Evolutionary conservation across 2,888 invertebrate species (phyloP), one percentile per base, ranked within the genome.

Genomic region (Netelia virgata): DNA sequence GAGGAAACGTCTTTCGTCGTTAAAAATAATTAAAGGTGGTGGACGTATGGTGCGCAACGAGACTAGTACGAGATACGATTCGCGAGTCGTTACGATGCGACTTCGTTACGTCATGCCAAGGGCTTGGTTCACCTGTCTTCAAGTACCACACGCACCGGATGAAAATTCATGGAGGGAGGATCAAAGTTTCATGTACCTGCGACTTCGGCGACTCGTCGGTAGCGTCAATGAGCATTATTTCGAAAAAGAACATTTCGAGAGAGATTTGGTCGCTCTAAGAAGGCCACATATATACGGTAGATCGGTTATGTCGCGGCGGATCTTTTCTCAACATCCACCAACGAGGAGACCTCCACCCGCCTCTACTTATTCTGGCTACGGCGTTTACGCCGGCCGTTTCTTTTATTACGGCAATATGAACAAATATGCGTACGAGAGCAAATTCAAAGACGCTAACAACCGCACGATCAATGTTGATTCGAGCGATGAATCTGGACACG

Each of bases 401-500:
- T 93, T 91, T 66, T 93, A 92, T 64, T 93, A 93, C 61, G 93
- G 93, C 2, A 92, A 92, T 61, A 93, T 93, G 93, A 93, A 93
- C 85, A 91, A 90, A 68, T 90, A 89, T 78, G 93, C 93, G 0
- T 93, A 90, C 55, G 90, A 91, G 2, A 91, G 78, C 61, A 92
- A 91, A 78, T 91, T 92, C 64, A 86, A 87, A 59, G 66, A 75
- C n/a, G n/a, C 43, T 50, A 2, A 66, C 70, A 9, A 57, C 72
- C 0, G 50, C 47, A 47, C 20, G 9, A 20, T 9, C 0, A 41
- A 23, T 3, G 73, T 72, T 1, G 43, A 57, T 1, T 70, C 82
- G 14, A 69, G 72, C 28, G 82, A 82, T 41, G 84, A 84, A 47
- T 84, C 84, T 8, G 77, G 63, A 18, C 80, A 66, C 8, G 84